Evolutionary conservation across 53 echinoderm and acorn worm genomes (phyloP).

Genomic region (Holothuria scabra): DNA sequence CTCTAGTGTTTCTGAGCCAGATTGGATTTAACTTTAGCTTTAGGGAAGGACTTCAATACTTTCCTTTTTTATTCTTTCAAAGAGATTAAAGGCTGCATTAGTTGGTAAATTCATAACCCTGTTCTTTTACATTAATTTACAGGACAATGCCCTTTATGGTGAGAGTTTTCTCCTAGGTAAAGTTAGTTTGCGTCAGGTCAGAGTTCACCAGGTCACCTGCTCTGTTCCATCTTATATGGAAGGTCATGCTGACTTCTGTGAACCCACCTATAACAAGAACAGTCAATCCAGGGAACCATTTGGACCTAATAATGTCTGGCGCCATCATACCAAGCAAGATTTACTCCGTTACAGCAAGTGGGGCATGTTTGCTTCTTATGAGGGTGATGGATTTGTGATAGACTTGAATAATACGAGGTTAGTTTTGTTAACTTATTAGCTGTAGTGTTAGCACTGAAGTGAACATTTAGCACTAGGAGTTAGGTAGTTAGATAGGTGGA

Average conservation of each 20-base stretch:
- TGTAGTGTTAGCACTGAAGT: too few species aligned
- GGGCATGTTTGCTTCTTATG: constrained; percentile 79
- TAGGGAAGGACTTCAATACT: too few species aligned
- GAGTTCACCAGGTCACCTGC: constrained; percentile 74
- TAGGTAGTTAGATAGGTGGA: too few species aligned
- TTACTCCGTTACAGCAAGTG: constrained; percentile 79
- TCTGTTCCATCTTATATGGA: constrained; percentile 51
- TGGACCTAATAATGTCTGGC: constrained; percentile 67
- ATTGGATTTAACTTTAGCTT: too few species aligned
- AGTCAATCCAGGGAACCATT: constrained; percentile 56
- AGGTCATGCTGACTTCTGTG: constrained; percentile 59
- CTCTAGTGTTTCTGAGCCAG: too few species aligned
- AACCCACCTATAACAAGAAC: constrained; percentile 51
- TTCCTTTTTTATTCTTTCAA: too few species aligned
- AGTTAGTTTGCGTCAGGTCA: constrained; percentile 75
- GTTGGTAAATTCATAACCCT: too few species aligned
- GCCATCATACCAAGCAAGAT: constrained; percentile 56
- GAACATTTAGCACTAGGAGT: too few species aligned
- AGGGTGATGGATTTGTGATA: constrained; percentile 82
- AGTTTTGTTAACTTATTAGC: too few species aligned
- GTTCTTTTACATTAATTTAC: background rate
- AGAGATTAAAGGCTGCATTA: too few species aligned
- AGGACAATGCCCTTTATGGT: constrained; percentile 68
- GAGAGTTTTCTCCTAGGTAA: constrained; percentile 74
- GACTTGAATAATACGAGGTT: constrained; percentile 82